phyloP scores from a whole-genome alignment of 1,140 invertebrate genomes.

The Calosoma granatense region DNA sequence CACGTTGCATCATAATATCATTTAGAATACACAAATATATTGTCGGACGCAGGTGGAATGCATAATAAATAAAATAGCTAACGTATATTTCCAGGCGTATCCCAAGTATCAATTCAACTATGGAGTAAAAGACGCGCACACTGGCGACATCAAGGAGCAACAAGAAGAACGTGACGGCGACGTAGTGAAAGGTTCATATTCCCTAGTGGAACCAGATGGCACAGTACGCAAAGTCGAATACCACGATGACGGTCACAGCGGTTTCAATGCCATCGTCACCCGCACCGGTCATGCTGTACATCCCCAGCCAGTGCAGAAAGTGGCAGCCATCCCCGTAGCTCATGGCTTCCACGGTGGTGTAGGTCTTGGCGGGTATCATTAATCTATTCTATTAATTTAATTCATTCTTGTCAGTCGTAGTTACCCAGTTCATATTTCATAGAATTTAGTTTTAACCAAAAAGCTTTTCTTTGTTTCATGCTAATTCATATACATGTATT shows the following conservation, averaged over 20 bases:
- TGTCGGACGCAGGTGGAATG: too few species aligned
- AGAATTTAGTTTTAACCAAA: too few species aligned
- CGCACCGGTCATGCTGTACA: constrained; percentile 19
- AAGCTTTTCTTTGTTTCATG: too few species aligned
- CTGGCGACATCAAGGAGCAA: constrained; percentile 34
- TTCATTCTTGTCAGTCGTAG: too few species aligned
- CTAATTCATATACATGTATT: too few species aligned
- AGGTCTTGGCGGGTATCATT: constrained; percentile 3
- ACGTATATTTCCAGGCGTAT: constrained; percentile 24
- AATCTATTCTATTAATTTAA: neutral
- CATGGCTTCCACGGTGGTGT: neutral
- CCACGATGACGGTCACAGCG: constrained; percentile 21
- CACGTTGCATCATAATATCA: too few species aligned
- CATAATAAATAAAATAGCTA: too few species aligned
- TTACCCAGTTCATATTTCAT: too few species aligned
- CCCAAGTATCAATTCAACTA: constrained; percentile 36
- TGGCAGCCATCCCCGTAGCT: constrained; percentile 2
- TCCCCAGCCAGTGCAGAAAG: constrained; percentile 8
- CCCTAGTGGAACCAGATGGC: constrained; percentile 52
- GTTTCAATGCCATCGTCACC: constrained; percentile 23
- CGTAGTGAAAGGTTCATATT: constrained; percentile 51
- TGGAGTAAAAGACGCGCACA: constrained; percentile 34
- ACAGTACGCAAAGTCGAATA: constrained; percentile 49
- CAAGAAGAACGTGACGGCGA: constrained; percentile 38
- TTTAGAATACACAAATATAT: too few species aligned